phyloP scores from a whole-genome alignment of 2,888 invertebrate genomes.

The Phytoseiulus persimilis region DNA sequence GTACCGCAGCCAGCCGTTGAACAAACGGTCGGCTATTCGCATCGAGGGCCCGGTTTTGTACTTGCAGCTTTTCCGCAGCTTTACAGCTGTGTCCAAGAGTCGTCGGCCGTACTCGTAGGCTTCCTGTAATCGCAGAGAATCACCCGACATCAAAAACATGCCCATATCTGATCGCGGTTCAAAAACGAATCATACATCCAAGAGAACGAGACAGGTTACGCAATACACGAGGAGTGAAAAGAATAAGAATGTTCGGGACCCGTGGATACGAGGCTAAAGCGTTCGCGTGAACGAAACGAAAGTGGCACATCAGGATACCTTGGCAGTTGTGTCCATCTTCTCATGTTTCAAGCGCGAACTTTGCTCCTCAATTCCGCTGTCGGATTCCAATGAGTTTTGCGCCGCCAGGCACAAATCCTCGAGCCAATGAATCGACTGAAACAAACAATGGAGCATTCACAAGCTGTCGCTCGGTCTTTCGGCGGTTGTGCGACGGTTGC shows the following conservation, averaged over 20 bases:
- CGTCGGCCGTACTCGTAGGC: slow-evolving; percentile 32
- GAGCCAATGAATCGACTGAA: slow-evolving; percentile 19
- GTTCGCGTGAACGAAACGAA: not conserved
- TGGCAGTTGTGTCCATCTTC: slow-evolving; percentile 35
- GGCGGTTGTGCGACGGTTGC: not conserved
- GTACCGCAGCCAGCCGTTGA: slow-evolving; percentile 30
- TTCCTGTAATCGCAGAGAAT: not conserved
- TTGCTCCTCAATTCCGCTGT: slow-evolving; percentile 34
- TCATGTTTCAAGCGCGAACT: slow-evolving; percentile 25
- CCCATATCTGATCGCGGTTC: not conserved
- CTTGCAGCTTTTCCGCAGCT: slow-evolving; percentile 20
- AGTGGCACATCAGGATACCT: not conserved
- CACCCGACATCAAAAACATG: not conserved
- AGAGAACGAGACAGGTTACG: not conserved
- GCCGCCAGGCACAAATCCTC: slow-evolving; percentile 34
- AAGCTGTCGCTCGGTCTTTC: not conserved
- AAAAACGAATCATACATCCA: not conserved
- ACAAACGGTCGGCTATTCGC: slow-evolving; percentile 28
- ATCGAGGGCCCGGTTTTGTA: slow-evolving; percentile 22
- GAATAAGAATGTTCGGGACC: not conserved
- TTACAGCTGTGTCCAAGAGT: slow-evolving; percentile 28
- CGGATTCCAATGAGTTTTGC: slow-evolving; percentile 26
- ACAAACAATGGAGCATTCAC: not conserved
- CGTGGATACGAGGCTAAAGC: no score
- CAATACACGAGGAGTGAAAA: not conserved